phyloP scores from a whole-genome alignment of 1,140 invertebrate genomes.

The Drosophila saltans region DNA sequence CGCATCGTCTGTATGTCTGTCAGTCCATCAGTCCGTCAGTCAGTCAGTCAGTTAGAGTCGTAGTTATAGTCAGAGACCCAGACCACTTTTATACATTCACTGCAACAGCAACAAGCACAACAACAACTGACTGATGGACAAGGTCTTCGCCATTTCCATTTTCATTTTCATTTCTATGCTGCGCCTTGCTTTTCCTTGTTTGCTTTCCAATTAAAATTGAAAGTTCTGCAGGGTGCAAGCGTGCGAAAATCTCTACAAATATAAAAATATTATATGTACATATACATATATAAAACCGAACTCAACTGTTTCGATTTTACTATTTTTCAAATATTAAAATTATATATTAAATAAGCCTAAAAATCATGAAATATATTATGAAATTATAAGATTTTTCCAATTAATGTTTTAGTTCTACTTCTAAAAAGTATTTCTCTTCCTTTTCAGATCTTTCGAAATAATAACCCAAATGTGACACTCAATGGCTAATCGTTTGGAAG shows the following conservation, averaged over 20 bases:
- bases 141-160: constrained; percentile 55
- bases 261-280: background rate
- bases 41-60: constrained; percentile 25
- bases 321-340: too few relatives aligned
- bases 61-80: constrained; percentile 15
- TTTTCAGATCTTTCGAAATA: background rate
- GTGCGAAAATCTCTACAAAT: constrained; percentile 23
- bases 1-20: constrained; percentile 13
- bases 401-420: too few relatives aligned
- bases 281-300: too few relatives aligned
- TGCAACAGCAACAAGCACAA: background rate
- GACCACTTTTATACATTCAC: constrained; percentile 57
- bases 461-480: constrained; percentile 25
- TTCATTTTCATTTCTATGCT: constrained; percentile 33
- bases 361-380: too few relatives aligned
- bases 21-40: constrained; percentile 14
- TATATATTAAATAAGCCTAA: too few relatives aligned
- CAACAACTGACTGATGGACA: constrained; percentile 47
- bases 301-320: too few relatives aligned
- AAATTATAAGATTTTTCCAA: too few relatives aligned
- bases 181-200: constrained; percentile 14
- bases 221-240: constrained; percentile 53
- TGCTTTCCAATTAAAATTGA: constrained; percentile 53
- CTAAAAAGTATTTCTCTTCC: background rate
- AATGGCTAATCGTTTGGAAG: constrained; percentile 46